phyloP scores from a whole-genome alignment of 64 coral and sea anemone genomes.

The Montipora efflorescens region DNA sequence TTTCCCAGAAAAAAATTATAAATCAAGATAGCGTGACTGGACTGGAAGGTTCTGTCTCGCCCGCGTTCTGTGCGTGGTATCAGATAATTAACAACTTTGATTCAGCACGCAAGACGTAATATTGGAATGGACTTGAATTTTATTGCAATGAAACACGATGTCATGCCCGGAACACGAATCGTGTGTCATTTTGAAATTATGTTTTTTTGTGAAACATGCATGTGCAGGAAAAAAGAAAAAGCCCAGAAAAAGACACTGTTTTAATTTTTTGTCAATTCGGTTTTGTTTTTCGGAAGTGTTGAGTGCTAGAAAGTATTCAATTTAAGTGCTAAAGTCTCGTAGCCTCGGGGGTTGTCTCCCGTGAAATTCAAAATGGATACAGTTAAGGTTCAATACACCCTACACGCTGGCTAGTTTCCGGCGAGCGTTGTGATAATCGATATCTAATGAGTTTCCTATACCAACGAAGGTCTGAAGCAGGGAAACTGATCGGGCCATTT shows the following conservation, averaged over 20 bases:
- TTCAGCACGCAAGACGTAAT: slow-evolving; percentile 17
- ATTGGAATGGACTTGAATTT: not conserved
- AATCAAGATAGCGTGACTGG: slow-evolving; percentile 10
- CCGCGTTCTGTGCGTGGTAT: not conserved
- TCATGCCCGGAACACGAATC: not conserved
- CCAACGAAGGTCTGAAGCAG: no score
- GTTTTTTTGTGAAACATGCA: not conserved
- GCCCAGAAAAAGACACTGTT: not conserved
- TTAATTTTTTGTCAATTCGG: not conserved
- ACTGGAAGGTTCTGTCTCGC: slow-evolving; percentile 26
- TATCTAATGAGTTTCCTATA: no score
- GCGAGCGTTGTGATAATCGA: not conserved
- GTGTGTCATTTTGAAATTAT: not conserved
- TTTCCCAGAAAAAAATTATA: not conserved
- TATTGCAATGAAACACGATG: not conserved
- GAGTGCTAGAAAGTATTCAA: not conserved
- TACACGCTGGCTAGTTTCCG: not conserved
- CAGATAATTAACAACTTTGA: not conserved
- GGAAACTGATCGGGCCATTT: no score
- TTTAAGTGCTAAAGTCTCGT: slow-evolving; percentile 3
- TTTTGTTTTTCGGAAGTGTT: slow-evolving; percentile 11
- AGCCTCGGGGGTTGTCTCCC: slow-evolving; percentile 25
- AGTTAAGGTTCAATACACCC: slow-evolving; percentile 13
- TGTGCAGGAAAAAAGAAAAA: not conserved
- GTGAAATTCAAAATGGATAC: slow-evolving; percentile 2